Percentiles rank a stretch among this genome's conserved stretches.
Evolutionary conservation across 2,888 invertebrate genomes (phyloP).

Genomic region (Drosophila macrospina): DNA sequence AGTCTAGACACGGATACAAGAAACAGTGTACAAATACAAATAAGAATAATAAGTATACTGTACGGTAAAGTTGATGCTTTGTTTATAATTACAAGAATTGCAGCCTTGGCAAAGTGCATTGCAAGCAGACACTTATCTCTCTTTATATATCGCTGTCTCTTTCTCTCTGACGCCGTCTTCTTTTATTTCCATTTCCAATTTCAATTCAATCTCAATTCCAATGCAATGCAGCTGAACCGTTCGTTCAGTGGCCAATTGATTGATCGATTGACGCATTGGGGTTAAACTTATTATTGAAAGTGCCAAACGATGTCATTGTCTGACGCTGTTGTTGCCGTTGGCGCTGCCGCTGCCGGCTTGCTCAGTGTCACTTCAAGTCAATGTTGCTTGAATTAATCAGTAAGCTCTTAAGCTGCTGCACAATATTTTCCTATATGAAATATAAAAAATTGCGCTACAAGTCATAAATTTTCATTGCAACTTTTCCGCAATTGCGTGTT

Average conservation of each 20-base stretch:
- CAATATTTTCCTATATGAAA: slow-evolving; percentile 10
- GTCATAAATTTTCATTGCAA: slow-evolving; percentile 48
- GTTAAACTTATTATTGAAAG: slow-evolving; percentile 63
- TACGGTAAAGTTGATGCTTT: slow-evolving; percentile 28
- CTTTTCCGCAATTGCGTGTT: slow-evolving; percentile 54
- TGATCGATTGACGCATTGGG: slow-evolving; percentile 66
- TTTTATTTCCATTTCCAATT: no score
- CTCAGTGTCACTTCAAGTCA: slow-evolving; percentile 16
- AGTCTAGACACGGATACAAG: not conserved
- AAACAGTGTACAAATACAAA: slow-evolving; percentile 8
- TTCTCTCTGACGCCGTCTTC: not conserved
- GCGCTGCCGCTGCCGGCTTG: slow-evolving; percentile 9
- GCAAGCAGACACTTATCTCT: slow-evolving; percentile 18
- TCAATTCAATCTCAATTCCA: slow-evolving; percentile 6
- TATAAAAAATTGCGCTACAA: slow-evolving; percentile 3
- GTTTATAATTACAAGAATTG: slow-evolving; percentile 39
- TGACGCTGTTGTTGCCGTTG: slow-evolving; percentile 7
- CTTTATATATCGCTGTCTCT: not conserved
- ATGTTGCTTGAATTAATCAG: slow-evolving; percentile 31
- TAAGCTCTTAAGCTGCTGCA: slow-evolving; percentile 2
- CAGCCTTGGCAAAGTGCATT: slow-evolving; percentile 58
- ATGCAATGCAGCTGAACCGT: slow-evolving; percentile 47
- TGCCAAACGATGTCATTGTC: slow-evolving; percentile 74
- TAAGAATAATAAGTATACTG: slow-evolving; percentile 11
- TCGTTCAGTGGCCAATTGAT: slow-evolving; percentile 43